Evolutionary conservation across 2,113 vertebrate species (phyloP).

Genomic region (Regulus satrapa): DNA sequence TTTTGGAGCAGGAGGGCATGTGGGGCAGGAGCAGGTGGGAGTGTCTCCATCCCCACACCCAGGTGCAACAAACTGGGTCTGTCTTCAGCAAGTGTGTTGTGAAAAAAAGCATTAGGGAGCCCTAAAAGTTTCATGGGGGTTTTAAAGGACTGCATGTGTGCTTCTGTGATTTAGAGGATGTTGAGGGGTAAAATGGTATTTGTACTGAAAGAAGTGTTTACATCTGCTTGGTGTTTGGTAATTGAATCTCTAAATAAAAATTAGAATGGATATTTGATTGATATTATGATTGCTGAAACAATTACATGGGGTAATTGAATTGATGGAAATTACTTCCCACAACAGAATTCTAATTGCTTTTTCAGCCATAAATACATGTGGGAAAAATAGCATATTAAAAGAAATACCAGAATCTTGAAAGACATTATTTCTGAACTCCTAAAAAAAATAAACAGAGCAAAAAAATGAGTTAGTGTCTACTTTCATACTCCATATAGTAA

Average conservation of each 20-base stretch:
- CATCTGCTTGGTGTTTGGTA: background rate
- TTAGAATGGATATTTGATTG: constrained; percentile 17
- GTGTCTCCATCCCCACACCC: background rate
- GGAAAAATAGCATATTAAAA: background rate
- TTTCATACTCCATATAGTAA: background rate
- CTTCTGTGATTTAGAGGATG: background rate
- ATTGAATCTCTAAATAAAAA: constrained; percentile 42
- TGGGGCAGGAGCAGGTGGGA: background rate
- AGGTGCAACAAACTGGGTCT: background rate
- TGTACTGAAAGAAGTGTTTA: background rate
- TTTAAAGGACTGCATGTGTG: background rate
- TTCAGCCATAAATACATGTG: background rate
- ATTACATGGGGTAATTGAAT: background rate
- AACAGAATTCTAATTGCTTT: background rate
- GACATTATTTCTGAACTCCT: background rate
- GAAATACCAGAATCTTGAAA: background rate
- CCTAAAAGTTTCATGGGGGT: background rate
- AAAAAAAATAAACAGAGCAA: background rate
- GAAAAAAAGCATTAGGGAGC: background rate
- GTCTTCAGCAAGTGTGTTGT: background rate
- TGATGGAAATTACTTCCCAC: background rate
- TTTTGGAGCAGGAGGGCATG: background rate
- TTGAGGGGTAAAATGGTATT: background rate
- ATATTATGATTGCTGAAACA: constrained; percentile 15
- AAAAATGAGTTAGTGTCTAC: background rate